Evolutionary conservation across 1,140 invertebrate genomes (phyloP), one percentile per base, ranked within the genome.

Genomic region (Stenopsyche tienmushanensis): DNA sequence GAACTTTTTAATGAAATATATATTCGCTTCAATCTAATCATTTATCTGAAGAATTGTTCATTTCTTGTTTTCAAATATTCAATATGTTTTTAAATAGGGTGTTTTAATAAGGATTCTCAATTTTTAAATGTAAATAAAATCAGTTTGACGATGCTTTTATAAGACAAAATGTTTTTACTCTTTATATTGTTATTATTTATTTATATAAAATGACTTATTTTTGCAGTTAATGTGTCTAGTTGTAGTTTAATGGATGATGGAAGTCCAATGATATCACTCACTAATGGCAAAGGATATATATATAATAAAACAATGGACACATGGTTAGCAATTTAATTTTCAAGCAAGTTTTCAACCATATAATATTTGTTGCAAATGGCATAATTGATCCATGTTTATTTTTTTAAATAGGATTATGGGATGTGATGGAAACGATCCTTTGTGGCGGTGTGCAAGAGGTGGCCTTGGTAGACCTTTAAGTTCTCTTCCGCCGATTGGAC

Each of bases 271-370:
- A 76, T 90, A 53, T 82, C 85, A 24, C 74, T 90, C 15, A 87
- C 83, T 13, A 88, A 84, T 71, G 86, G 88, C 9, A 85, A 85
- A 76, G 84, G 85, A 18, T 90, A 86, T 72, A 83, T 86, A 20
- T 90, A 85, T 71, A 84, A 83, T 66, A 72, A 79, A 52, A 84
- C 87, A 68, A 74, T 90, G 54, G 82, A 80, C 62, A 79, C 83
- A 9, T 91, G 89, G 90, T 88, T 76, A 80, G 78, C n/a, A n/a
- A n/a, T 76, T 42, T 15, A 15, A 20, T 47, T 47, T 47, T 47
- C 44, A 15, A 15, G 8, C 8, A 8, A 18, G 29, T 13, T 7
- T 34, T 34, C 13, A 13, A 34, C 29, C 13, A 5, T 34, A 34
- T 34, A 34, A 13, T 34, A 13, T 34, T n/a, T n/a, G n/a, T n/a